Base-by-base conservation (phyloP, 1,140 invertebrate genomes). In the Drosophila miranda region DNA sequence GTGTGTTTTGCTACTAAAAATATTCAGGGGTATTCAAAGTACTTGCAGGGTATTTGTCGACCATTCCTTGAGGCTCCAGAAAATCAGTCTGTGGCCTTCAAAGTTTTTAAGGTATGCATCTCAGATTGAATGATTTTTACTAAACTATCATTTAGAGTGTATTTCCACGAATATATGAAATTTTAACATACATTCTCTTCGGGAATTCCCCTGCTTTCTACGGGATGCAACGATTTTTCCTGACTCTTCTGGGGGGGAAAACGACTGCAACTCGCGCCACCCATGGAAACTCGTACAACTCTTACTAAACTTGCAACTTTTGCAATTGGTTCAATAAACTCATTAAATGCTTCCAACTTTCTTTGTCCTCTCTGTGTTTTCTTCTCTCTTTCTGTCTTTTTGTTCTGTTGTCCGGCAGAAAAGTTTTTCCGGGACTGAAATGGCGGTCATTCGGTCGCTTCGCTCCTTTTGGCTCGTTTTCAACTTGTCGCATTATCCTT, bases 321-420 rank as follows among this genome's bases (percentile, higher is more conserved):
- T 56, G 57, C 77, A 86, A 86, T 87, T 86, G 81, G 81, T 87
- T 87, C 81, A 86, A 86, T 86, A 86, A 86, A 87, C 81, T 86
- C 81, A 86, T 86, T 86, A 86, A 86, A 87, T 66, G 81, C 64
- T 54, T 67, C 75, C 50, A 84, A 81, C 68, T 81, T 86, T 74
- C 48, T 52, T 63, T 14, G 44, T 58, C 14, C 14, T 43, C 26
- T 41, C 38, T 48, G 50, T 62, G 19, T 44, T 68, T 42, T 48
- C 26, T 48, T 11, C 19, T 21, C 38, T 34, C 34, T 58, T n/a
- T 21, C 11, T 26, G 34, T 42, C 8, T 21, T n/a, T 38, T 28
- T 58, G 13, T 51, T 28, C 9, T 19, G 34, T 57, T 55, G 58
- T 42, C 23, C 46, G 55, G 63, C 14, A 41, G 42, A 41, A 11